Percentiles rank a stretch among this genome's conserved stretches.
Conservation (phyloP, 2,113 vertebrate genomes). For the Indri indri region DNA sequence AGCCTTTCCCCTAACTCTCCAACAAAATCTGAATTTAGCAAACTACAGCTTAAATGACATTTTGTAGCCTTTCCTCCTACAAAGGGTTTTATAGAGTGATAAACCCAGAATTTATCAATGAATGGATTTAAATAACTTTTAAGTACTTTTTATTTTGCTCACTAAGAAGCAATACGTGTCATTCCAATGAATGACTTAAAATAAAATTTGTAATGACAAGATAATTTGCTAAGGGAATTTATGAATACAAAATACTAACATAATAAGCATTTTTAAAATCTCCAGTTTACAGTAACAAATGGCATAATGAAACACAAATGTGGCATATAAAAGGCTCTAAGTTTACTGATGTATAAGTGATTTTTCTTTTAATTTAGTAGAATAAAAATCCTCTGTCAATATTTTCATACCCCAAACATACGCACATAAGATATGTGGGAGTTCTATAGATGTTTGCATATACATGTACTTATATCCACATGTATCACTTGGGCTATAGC, state of each 20-base stretch:
- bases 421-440: background rate
- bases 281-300: background rate
- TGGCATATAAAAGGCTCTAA: background rate
- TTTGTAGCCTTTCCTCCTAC: background rate
- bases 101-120: slow-evolving; percentile 35
- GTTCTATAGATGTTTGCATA: background rate
- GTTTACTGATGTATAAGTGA: background rate
- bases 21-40: slow-evolving; percentile 48
- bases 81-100: slow-evolving; percentile 36
- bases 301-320: background rate
- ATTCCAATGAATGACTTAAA: slow-evolving; percentile 51
- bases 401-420: background rate
- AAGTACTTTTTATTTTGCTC: slow-evolving; percentile 23
- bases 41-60: slow-evolving; percentile 53
- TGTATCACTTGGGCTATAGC: background rate
- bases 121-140: slow-evolving; percentile 36
- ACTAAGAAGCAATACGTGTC: slow-evolving; percentile 7
- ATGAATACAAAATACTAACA: background rate
- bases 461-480: background rate
- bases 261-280: background rate
- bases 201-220: background rate
- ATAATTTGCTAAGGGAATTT: background rate
- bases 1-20: background rate
- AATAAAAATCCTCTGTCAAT: background rate
- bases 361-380: background rate